Evolutionary conservation across 1,140 invertebrate species (phyloP).

Genomic region (Saccostrea cuccullata): DNA sequence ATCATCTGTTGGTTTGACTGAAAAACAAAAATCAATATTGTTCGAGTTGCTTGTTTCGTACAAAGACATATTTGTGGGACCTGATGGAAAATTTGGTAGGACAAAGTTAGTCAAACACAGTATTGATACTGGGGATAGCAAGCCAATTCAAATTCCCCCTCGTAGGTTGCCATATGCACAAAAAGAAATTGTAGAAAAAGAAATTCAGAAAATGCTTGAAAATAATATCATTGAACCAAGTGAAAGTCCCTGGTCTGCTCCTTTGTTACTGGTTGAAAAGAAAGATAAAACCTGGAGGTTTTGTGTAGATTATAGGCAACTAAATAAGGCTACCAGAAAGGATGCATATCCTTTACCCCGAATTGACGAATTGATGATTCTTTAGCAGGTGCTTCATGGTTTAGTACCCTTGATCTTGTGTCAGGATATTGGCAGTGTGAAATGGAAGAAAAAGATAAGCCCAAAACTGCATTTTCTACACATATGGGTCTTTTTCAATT

Average conservation of each 20-base stretch:
- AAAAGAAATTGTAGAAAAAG: conserved; percentile 41
- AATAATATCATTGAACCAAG: conserved; percentile 74
- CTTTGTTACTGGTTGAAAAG: conserved; percentile 79
- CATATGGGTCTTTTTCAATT: conserved; percentile 58
- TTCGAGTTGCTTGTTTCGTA: neutral
- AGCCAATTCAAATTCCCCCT: conserved; percentile 48
- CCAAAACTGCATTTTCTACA: conserved; percentile 51
- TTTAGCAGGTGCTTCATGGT: conserved; percentile 45
- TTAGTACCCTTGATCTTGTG: conserved; percentile 44
- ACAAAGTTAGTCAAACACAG: conserved; percentile 47
- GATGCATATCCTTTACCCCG: conserved; percentile 54
- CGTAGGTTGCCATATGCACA: conserved; percentile 41
- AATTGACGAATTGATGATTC: conserved; percentile 52
- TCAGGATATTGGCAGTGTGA: conserved; percentile 51
- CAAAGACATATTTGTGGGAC: conserved; percentile 34
- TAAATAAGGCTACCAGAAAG: conserved; percentile 59
- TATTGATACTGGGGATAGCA: conserved; percentile 42
- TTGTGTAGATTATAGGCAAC: conserved; percentile 79
- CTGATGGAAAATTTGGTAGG: conserved; percentile 37
- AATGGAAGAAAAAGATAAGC: conserved; percentile 46
- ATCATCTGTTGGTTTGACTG: neutral
- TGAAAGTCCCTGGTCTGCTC: conserved; percentile 79
- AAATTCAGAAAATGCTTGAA: conserved; percentile 63
- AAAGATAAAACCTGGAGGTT: conserved; percentile 77
- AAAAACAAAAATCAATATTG: neutral